A percentile compares a stretch with the other conserved stretches of the same genome.
Evolutionary conservation across 2,113 vertebrate genomes (phyloP).

Genomic region (Mobula hypostoma): DNA sequence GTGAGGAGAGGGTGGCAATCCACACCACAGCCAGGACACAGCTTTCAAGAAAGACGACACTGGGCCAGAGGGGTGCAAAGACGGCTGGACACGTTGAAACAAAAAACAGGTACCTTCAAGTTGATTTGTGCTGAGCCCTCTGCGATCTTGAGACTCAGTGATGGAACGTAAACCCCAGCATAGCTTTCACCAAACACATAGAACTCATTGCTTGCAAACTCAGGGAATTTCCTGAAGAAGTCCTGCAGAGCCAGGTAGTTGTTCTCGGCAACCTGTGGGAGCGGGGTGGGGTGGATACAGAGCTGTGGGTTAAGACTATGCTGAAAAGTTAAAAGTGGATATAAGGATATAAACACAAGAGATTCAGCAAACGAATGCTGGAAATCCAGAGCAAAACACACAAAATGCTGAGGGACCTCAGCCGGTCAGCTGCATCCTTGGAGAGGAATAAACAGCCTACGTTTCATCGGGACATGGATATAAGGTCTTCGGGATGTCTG

Average conservation of each 20-base stretch:
- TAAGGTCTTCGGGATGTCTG: not conserved
- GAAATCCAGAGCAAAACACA: too few species aligned
- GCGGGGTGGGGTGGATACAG: not conserved
- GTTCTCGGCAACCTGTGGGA: slow-evolving; percentile 58
- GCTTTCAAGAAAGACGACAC: not conserved
- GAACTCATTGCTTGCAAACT: slow-evolving; percentile 59
- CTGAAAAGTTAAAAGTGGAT: not conserved
- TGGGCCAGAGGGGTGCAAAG: not conserved
- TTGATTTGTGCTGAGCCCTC: slow-evolving; percentile 49
- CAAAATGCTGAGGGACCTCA: too few species aligned
- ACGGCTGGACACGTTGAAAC: not conserved
- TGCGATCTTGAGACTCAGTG: slow-evolving; percentile 55
- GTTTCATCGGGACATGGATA: too few species aligned
- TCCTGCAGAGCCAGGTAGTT: slow-evolving; percentile 61
- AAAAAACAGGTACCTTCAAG: slow-evolving; percentile 52
- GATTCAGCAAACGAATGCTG: too few species aligned
- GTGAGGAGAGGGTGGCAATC: not conserved
- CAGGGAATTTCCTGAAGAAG: slow-evolving; percentile 64
- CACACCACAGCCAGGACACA: not conserved
- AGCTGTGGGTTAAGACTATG: not conserved
- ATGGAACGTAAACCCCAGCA: slow-evolving; percentile 61
- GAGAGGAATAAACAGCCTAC: too few species aligned
- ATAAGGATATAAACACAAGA: too few species aligned
- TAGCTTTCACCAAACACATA: slow-evolving; percentile 69
- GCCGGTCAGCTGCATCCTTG: too few species aligned